phyloP scores from a whole-genome alignment of 2,797 vertebrate species.

The Brachymystax lenok region DNA sequence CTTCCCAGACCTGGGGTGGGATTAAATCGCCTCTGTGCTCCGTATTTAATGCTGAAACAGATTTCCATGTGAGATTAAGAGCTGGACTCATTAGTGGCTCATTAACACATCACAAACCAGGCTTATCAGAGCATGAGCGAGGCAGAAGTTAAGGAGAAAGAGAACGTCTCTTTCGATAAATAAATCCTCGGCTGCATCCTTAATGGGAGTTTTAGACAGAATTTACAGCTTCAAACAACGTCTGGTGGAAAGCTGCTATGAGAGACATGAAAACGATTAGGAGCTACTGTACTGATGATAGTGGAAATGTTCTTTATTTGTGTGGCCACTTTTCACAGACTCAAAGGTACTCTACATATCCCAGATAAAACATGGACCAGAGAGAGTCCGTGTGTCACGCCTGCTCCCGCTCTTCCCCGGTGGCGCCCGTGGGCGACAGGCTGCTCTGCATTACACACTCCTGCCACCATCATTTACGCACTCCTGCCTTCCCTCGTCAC shows the following conservation, averaged over 20 bases:
- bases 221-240: constrained; percentile 28
- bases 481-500: too few relatives aligned
- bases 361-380: too few relatives aligned
- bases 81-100: constrained; percentile 67
- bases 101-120: constrained; percentile 68
- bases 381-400: too few relatives aligned
- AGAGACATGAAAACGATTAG: constrained; percentile 31
- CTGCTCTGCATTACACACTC: too few relatives aligned
- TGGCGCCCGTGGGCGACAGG: too few relatives aligned
- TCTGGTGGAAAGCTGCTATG: neutral
- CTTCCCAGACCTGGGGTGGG: constrained; percentile 20
- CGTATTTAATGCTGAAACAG: neutral
- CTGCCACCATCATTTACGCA: too few relatives aligned
- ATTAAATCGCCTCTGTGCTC: constrained; percentile 35
- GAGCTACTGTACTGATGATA: neutral
- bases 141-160: neutral
- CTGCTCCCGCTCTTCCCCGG: too few relatives aligned
- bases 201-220: constrained; percentile 12
- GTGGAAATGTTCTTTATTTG: constrained; percentile 27
- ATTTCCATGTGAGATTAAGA: constrained; percentile 65
- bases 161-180: constrained; percentile 24
- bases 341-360: too few relatives aligned
- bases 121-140: constrained; percentile 36
- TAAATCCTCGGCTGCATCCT: constrained; percentile 20
- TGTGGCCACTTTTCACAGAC: too few relatives aligned